phyloP scores from a whole-genome alignment of 92 coral and sea anemone species.

The Zoanthus sociatus region DNA sequence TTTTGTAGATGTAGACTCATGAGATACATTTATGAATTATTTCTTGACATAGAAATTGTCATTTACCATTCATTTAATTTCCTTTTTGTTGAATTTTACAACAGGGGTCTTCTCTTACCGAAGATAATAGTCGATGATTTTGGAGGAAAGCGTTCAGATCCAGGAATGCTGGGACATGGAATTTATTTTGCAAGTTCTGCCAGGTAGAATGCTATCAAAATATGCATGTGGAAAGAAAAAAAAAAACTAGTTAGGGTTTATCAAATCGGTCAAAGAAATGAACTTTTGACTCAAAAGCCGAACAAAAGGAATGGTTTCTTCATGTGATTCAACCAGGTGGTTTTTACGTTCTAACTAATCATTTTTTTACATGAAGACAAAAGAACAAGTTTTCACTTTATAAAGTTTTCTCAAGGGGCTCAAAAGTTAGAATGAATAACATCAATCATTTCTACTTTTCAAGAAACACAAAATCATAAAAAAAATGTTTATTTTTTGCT shows the following conservation, averaged over 20 bases:
- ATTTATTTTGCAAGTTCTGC: constrained; percentile 89
- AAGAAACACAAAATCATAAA: too few species aligned
- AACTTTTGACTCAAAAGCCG: neutral
- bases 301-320: neutral
- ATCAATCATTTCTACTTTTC: neutral
- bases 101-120: constrained; percentile 91
- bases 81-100: neutral
- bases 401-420: neutral
- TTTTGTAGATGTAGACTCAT: neutral
- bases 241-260: too few species aligned
- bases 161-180: constrained; percentile 94
- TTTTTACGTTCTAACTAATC: neutral
- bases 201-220: constrained; percentile 52
- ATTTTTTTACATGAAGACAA: too few species aligned
- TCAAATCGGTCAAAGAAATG: too few species aligned
- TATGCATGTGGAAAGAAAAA: too few species aligned
- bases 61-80: neutral
- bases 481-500: too few species aligned
- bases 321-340: neutral
- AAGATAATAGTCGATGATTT: constrained; percentile 93
- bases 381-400: neutral
- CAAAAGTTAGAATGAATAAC: neutral
- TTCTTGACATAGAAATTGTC: too few species aligned
- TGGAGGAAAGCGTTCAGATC: constrained; percentile 93
- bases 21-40: neutral